Percentiles rank a stretch among this genome's conserved stretches.
Conservation (phyloP, 2,888 invertebrate genomes). For the Ectemnius continuus region DNA sequence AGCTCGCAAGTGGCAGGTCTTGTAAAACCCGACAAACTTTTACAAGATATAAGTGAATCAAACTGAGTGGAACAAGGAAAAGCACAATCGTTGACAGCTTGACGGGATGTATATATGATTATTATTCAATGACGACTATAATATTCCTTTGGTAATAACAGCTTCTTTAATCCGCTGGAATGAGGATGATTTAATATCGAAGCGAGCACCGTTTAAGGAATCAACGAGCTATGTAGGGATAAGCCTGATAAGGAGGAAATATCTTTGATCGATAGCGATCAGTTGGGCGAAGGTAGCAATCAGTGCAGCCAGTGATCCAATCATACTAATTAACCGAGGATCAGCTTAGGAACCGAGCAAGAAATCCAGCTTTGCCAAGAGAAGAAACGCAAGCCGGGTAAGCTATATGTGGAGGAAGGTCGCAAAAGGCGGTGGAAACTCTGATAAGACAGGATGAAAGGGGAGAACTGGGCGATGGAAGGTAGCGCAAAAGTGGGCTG, state of each 20-base stretch:
- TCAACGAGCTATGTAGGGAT: conserved; percentile 19
- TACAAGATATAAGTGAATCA: neutral
- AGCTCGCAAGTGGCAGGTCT: conserved; percentile 4
- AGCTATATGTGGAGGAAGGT: conserved; percentile 10
- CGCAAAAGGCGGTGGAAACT: conserved; percentile 34
- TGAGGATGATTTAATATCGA: no score
- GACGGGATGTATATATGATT: no score
- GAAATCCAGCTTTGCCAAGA: conserved; percentile 25
- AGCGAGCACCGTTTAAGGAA: conserved; percentile 16
- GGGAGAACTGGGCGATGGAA: conserved; percentile 16
- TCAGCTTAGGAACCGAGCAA: conserved; percentile 16
- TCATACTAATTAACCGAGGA: conserved; percentile 48
- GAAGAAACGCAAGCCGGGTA: conserved; percentile 20
- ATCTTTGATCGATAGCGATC: conserved; percentile 25
- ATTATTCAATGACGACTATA: no score
- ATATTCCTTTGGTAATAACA: no score
- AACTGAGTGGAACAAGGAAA: no score
- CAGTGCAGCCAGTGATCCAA: conserved; percentile 17
- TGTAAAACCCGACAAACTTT: conserved; percentile 37
- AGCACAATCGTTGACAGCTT: no score
- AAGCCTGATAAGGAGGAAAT: conserved; percentile 29
- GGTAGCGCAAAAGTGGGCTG: conserved; percentile 26
- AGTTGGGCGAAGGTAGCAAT: no score
- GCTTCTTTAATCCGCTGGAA: no score
- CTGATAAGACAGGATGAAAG: conserved; percentile 30